These are phyloP conservation scores for Drosophila eugracilis DNA, from an alignment of 1,140 invertebrate genomes.

Conservation along the genomic window DNA sequence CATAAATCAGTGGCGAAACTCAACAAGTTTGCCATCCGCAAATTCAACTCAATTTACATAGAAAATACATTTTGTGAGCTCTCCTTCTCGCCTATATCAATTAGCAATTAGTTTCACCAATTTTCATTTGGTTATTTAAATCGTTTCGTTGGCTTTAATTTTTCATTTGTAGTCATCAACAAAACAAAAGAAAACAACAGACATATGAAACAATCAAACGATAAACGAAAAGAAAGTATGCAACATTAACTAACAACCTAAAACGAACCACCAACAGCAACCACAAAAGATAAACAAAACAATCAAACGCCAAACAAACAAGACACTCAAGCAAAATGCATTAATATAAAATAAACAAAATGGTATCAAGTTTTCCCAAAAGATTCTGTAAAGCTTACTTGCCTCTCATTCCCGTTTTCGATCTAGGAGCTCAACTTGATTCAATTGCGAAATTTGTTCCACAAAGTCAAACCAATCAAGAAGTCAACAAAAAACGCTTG, in stretches of 20 bases:
- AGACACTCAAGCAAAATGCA: conserved; percentile 48
- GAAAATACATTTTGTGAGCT: conserved; percentile 53
- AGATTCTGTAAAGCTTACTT: conserved; percentile 85
- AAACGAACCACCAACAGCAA: conserved; percentile 70
- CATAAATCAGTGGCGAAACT: conserved; percentile 65
- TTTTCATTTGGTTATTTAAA: conserved; percentile 38
- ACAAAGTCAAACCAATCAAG: conserved; percentile 69
- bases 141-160: conserved; percentile 40
- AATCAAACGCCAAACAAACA: conserved; percentile 54
- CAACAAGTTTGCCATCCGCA: conserved; percentile 63
- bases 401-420: conserved; percentile 85
- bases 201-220: conserved; percentile 69
- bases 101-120: conserved; percentile 41
- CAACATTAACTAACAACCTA: conserved; percentile 81
- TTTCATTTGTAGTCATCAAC: conserved; percentile 72
- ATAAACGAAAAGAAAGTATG: conserved; percentile 83
- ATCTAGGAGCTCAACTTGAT: conserved; percentile 85
- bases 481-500: conserved; percentile 45
- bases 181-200: conserved; percentile 54
- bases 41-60: conserved; percentile 32
- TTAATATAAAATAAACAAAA: conserved; percentile 64
- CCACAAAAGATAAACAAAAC: conserved; percentile 45
- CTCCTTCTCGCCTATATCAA: conserved; percentile 30
- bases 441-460: conserved; percentile 84
- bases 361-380: conserved; percentile 85